These are phyloP conservation scores for Catonia carolina DNA, from an alignment of 2,888 invertebrate species.

Conservation along the genomic window DNA sequence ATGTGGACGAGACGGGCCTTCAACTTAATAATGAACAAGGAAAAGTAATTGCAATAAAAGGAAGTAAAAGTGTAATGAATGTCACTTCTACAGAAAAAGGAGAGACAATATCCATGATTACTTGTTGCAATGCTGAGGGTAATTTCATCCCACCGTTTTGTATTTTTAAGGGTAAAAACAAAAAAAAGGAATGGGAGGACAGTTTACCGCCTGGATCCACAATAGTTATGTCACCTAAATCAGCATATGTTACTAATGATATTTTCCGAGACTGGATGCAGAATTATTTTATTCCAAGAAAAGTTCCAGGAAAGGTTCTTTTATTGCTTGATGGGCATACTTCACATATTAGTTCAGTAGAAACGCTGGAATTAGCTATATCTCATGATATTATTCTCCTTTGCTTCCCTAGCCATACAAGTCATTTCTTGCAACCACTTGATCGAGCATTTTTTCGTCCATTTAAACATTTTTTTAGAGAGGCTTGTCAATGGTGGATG, in stretches of 20 bases:
- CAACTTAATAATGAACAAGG: constrained; percentile 11
- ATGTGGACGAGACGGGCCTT: constrained; percentile 13
- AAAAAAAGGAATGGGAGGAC: constrained; percentile 9
- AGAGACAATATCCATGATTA: constrained; percentile 9
- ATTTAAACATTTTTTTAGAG: constrained; percentile 3
- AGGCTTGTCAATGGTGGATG: constrained; percentile 15
- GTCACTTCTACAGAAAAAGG: constrained; percentile 11
- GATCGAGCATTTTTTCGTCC: constrained; percentile 14
- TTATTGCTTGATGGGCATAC: constrained; percentile 11
- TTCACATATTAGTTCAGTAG: constrained; percentile 9
- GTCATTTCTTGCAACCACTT: constrained; percentile 12
- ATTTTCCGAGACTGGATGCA: constrained; percentile 15
- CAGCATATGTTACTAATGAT: constrained; percentile 13
- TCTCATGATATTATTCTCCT: constrained; percentile 4
- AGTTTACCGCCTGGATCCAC: constrained; percentile 18
- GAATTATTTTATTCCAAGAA: constrained; percentile 13
- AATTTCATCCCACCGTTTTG: constrained; percentile 13
- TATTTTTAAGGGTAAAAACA: constrained; percentile 15
- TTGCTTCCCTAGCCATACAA: constrained; percentile 6
- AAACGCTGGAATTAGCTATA: constrained; percentile 18
- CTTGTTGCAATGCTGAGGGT: constrained; percentile 16
- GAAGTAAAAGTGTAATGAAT: constrained; percentile 1
- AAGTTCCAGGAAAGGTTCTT: constrained; percentile 17
- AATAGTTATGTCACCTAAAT: constrained; percentile 5
- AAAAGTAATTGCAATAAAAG: constrained; percentile 14